Base-by-base conservation (phyloP, 2,113 vertebrate genomes). In the Mormoops blainvillei region DNA sequence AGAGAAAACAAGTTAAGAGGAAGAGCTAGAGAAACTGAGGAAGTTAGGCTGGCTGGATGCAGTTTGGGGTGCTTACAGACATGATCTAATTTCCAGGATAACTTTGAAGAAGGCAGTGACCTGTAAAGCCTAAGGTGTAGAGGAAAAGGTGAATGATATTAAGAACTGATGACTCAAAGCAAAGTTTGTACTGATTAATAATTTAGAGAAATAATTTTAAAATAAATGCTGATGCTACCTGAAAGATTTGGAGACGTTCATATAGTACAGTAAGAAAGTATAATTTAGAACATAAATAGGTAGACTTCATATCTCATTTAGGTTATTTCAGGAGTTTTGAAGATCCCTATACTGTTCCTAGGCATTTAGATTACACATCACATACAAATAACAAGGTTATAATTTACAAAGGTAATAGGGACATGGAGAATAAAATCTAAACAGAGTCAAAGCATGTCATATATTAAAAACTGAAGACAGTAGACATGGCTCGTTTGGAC, bases 321-420 rank as follows among this genome's bases (percentile, higher is more conserved):
- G 13, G 11, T 67, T 90, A 65, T 68, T 91, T 81, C 22, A 88
- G 13, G 87, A 78, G 43, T 95, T 85, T 43, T 58, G 33, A 74
- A 81, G 10, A 41, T 14, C 31, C 4, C 1, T n/a, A 31, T 70
- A 87, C 4, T 82, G 88, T 80, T 33, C 5, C 24, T 38, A 6
- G 13, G 15, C 7, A 65, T 87, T 86, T 84, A 89, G 45, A 71
- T 4, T 48, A 90, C 16, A 63, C 2, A 67, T 28, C 13, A 36
- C 4, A 61, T 70, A 48, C 71, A 61, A 94, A 80, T 78, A 74
- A 52, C 33, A 36, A 76, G 10, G 18, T 28, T 11, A 68, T 14
- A 54, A 22, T 13, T 81, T 82, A 13, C 15, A 89, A 78, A 81
- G 4, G 0, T 74, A 11, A 1, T 77, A 52, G 7, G 43, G 5